Conservation (phyloP, 1,140 invertebrate species). For the Mycetomoellerius zeteki region DNA sequence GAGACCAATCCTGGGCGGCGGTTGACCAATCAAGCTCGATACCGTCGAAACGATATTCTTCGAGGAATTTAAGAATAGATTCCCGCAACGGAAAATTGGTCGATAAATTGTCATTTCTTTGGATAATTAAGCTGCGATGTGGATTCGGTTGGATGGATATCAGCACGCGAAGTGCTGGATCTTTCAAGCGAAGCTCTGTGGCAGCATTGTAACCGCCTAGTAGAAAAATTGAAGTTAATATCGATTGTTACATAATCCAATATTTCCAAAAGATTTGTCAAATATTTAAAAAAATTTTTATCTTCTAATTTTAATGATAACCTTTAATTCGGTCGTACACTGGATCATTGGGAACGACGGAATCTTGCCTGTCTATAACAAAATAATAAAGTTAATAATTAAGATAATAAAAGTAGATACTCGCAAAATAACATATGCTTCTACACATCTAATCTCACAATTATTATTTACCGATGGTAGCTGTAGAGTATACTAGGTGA, state of each 20-base stretch:
- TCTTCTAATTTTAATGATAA: not conserved
- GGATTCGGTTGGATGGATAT: constrained; percentile 78
- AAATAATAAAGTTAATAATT: constrained; percentile 11
- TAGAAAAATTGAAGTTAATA: not conserved
- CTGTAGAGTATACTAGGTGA: constrained; percentile 93
- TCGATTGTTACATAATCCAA: not conserved
- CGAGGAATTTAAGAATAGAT: constrained; percentile 87
- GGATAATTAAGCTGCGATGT: constrained; percentile 67
- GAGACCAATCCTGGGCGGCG: constrained; percentile 48
- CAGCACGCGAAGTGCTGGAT: constrained; percentile 87
- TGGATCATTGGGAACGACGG: constrained; percentile 88
- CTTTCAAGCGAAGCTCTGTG: constrained; percentile 86
- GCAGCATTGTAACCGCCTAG: constrained; percentile 88
- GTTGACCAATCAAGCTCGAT: constrained; percentile 89
- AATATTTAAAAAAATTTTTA: not conserved
- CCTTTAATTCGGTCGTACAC: constrained; percentile 88
- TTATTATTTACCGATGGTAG: constrained; percentile 85
- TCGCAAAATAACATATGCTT: not conserved
- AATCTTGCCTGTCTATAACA: constrained; percentile 89
- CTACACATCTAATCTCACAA: not conserved
- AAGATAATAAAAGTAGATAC: not conserved
- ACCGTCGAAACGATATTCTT: constrained; percentile 89
- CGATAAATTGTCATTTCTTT: constrained; percentile 58
- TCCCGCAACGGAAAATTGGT: constrained; percentile 12
- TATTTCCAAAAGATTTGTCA: not conserved